Base-by-base conservation (phyloP, 1,140 invertebrate species). In the Matsumurasca onukii region DNA sequence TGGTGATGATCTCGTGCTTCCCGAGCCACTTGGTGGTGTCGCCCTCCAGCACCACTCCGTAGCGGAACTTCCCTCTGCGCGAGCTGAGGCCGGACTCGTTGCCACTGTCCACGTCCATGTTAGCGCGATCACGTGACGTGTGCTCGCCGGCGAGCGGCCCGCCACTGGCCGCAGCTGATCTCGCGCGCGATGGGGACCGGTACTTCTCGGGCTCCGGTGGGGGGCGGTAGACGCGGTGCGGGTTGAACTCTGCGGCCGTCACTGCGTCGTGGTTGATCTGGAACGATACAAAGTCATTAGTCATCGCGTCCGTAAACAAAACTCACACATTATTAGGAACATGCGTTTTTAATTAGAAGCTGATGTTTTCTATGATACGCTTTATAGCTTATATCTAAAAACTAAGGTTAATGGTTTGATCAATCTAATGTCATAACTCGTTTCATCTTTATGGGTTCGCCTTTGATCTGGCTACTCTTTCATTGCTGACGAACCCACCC, bases 161-260 rank as follows among this genome's bases (percentile, higher is more conserved):
- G 86, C 81, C 71, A 87, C 80, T 75, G 89, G 89, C 48, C 85
- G 82, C 48, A 87, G 78, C 73, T 87, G 84, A 39, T 89, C 76
- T 34, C 77, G 76, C 83, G 78, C 77, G 82, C 48, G 76, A 78
- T 5, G 48, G 55, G 31, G 51, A 62, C 34, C 39, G 31, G 55
- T 62, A 48, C 22, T 3, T 45, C 51, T 68, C 34, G 17, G 55
- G 55, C 30, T 31, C n/a, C 2, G 55, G 24, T 30, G 30, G 61
- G n/a, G 31, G 64, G 15, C 39, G 66, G 34, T 62, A 61, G 5
- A 48, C 22, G 15, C 52, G 27, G 17, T 30, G 13, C 3, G 55
- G 24, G 31, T 25, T 9, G 13, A 22, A n/a, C 27, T 48, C 31
- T 39, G 75, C 74, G 27, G 20, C 72, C 68, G 15, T 45, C 45